A percentile compares a stretch with the other conserved stretches of the same genome.
Evolutionary conservation across 1,140 invertebrate species (phyloP).

Genomic region (Nasonia giraulti): DNA sequence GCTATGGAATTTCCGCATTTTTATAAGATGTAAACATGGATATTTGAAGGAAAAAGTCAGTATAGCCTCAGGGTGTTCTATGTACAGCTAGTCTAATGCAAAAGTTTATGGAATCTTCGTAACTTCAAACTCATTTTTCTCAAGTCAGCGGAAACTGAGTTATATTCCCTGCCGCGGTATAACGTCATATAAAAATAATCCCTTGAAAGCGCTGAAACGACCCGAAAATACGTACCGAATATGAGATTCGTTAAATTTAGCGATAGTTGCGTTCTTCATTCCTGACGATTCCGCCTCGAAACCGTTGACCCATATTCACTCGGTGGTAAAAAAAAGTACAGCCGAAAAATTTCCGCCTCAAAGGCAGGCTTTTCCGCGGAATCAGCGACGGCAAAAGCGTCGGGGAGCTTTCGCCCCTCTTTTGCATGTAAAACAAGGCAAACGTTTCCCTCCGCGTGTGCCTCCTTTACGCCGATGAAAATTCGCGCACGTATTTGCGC

Average conservation of each 20-base stretch:
- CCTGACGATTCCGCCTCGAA: background rate
- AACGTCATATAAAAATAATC: too few species aligned
- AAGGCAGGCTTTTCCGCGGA: background rate
- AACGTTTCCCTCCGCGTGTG: background rate
- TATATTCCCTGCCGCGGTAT: background rate
- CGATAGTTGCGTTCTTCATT: background rate
- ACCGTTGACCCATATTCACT: background rate
- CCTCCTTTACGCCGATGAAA: background rate
- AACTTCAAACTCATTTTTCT: background rate
- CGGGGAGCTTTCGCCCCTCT: background rate
- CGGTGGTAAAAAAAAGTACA: background rate
- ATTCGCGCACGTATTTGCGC: background rate
- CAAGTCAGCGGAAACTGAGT: background rate
- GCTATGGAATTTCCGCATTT: background rate
- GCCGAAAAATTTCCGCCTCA: background rate
- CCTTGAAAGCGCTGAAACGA: background rate
- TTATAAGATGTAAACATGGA: background rate
- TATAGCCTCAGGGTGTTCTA: background rate
- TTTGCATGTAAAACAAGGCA: conserved; percentile 1
- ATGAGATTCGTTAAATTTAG: too few species aligned
- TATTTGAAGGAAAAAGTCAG: background rate
- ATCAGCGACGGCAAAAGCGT: background rate
- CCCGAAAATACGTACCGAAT: background rate
- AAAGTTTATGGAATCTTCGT: background rate
- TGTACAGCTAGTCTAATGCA: background rate